Conservation (phyloP, 1,140 invertebrate genomes). For the Dinoponera quadriceps region DNA sequence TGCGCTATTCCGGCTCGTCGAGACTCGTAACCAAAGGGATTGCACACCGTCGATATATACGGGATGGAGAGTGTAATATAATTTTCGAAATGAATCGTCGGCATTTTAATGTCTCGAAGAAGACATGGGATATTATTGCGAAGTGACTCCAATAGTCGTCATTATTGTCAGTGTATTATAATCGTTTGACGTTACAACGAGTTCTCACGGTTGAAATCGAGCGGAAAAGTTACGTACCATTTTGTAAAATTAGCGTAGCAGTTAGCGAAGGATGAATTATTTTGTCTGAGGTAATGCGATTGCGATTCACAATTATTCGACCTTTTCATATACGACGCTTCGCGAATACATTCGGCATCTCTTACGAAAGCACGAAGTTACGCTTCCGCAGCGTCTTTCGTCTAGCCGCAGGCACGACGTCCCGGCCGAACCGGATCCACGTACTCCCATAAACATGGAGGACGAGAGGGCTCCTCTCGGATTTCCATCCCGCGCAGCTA, state of each 20-base stretch:
- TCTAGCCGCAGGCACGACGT: background rate
- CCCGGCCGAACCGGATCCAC: constrained; percentile 36
- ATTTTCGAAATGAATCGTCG: background rate
- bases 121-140: background rate
- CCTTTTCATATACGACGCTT: constrained; percentile 14
- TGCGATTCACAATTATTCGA: too few species aligned
- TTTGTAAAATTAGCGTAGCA: too few species aligned
- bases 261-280: too few species aligned
- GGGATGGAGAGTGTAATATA: background rate
- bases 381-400: background rate
- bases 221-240: too few species aligned
- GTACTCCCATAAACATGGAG: constrained; percentile 58
- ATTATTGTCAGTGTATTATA: too few species aligned
- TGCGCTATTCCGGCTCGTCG: too few species aligned
- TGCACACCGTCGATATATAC: background rate
- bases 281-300: too few species aligned
- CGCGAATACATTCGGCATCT: background rate
- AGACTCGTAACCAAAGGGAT: background rate
- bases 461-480: constrained; percentile 49
- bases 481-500: constrained; percentile 45
- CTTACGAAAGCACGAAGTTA: background rate
- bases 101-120: background rate
- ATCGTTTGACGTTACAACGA: background rate
- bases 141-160: too few species aligned
- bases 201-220: too few species aligned